Evolutionary conservation across 2,888 invertebrate species (phyloP).

Genomic region (Erynnis tages): DNA sequence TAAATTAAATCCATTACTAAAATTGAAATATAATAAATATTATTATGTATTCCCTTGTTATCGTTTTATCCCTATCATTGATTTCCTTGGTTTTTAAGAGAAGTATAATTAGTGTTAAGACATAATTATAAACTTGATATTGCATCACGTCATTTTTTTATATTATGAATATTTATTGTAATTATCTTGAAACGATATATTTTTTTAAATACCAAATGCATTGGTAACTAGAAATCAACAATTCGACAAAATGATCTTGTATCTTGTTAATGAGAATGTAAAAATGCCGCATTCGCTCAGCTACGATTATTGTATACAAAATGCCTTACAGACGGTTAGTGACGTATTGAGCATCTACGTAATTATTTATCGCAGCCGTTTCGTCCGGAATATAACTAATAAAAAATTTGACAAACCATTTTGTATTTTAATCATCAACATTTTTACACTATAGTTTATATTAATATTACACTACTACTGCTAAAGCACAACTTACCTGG

Average conservation of each 20-base stretch:
- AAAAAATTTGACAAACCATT: conserved; percentile 50
- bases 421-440: conserved; percentile 33
- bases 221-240: conserved; percentile 29
- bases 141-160: conserved; percentile 6
- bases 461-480: too few relatives aligned
- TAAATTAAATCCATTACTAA: background rate
- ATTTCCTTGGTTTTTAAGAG: background rate
- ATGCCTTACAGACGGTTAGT: conserved; percentile 62
- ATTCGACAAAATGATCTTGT: background rate
- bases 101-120: conserved; percentile 11
- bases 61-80: background rate
- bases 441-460: too few relatives aligned
- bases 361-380: conserved; percentile 47
- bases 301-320: conserved; percentile 33
- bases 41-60: conserved; percentile 1
- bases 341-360: conserved; percentile 41
- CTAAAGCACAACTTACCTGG: too few relatives aligned
- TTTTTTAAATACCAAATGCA: conserved; percentile 34
- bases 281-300: conserved; percentile 10
- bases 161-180: conserved; percentile 29
- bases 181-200: conserved; percentile 27
- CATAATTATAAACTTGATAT: conserved; percentile 1
- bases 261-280: background rate
- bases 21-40: background rate
- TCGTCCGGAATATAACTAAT: conserved; percentile 45